Percentiles rank a stretch among this genome's conserved stretches.
These are phyloP conservation scores for Naja naja DNA, from an alignment of 2,113 vertebrate species.

Conservation along the genomic window DNA sequence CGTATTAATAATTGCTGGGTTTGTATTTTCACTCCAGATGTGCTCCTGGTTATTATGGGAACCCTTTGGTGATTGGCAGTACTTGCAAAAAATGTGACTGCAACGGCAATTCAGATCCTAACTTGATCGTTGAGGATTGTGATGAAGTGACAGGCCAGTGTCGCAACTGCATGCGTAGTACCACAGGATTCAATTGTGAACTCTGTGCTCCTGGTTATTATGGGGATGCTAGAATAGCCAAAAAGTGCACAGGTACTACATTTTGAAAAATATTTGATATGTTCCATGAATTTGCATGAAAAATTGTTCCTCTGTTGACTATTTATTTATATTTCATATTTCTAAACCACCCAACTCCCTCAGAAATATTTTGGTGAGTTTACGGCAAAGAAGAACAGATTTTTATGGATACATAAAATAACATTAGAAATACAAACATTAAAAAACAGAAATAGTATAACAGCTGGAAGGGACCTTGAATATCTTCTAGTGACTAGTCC, in stretches of 20 bases:
- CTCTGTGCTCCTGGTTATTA: constrained; percentile 86
- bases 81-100: constrained; percentile 93
- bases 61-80: constrained; percentile 82
- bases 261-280: not conserved
- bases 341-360: not conserved
- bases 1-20: not conserved
- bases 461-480: too few species aligned
- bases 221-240: constrained; percentile 84
- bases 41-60: constrained; percentile 94
- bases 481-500: too few species aligned
- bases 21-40: constrained; percentile 77
- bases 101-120: constrained; percentile 94
- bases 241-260: constrained; percentile 85
- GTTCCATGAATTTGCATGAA: not conserved
- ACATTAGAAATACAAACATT: not conserved
- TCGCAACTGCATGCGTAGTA: constrained; percentile 87
- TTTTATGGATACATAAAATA: not conserved
- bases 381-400: not conserved
- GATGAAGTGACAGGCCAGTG: constrained; percentile 91
- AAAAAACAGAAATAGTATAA: not conserved
- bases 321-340: not conserved
- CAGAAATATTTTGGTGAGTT: not conserved
- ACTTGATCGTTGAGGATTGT: constrained; percentile 93
- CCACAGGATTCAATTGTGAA: constrained; percentile 85
- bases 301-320: not conserved